phyloP scores from a whole-genome alignment of 2,888 invertebrate species.

The Venustoraphidia nigricollis region DNA sequence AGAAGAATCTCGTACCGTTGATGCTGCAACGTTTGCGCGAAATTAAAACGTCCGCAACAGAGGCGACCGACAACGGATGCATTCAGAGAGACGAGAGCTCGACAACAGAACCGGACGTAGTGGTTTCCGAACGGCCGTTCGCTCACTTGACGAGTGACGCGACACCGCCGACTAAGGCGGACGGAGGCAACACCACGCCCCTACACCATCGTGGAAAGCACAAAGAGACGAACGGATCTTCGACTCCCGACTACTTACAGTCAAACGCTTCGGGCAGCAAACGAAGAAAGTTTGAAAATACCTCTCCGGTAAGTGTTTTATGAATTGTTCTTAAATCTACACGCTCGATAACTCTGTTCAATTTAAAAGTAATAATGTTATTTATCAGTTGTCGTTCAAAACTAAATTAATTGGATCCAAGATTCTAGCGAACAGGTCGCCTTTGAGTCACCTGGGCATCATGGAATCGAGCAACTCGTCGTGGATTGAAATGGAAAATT shows the following conservation, averaged over 20 bases:
- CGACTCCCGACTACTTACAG: background rate
- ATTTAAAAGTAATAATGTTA: no score
- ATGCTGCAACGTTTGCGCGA: conserved; percentile 72
- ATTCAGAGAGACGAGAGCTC: conserved; percentile 7
- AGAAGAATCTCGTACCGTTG: conserved; percentile 53
- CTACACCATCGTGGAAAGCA: conserved; percentile 5
- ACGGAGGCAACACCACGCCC: conserved; percentile 8
- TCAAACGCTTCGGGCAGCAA: no score
- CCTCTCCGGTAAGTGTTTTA: no score
- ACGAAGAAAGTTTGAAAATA: no score
- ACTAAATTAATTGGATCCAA: background rate
- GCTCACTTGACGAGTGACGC: conserved; percentile 29
- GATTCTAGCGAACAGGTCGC: background rate
- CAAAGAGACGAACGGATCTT: conserved; percentile 1
- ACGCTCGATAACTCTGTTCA: no score
- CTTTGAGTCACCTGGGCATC: background rate
- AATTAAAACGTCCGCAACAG: conserved; percentile 27
- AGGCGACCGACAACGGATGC: conserved; percentile 16
- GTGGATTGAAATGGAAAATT: conserved; percentile 82
- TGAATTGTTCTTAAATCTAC: no score
- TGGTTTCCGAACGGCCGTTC: conserved; percentile 31
- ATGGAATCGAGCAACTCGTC: conserved; percentile 68
- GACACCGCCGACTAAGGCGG: conserved; percentile 16
- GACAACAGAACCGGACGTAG: background rate
- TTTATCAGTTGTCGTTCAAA: no score